Conservation (phyloP, 2,797 vertebrate genomes). For the Enteromius paludinosus region DNA sequence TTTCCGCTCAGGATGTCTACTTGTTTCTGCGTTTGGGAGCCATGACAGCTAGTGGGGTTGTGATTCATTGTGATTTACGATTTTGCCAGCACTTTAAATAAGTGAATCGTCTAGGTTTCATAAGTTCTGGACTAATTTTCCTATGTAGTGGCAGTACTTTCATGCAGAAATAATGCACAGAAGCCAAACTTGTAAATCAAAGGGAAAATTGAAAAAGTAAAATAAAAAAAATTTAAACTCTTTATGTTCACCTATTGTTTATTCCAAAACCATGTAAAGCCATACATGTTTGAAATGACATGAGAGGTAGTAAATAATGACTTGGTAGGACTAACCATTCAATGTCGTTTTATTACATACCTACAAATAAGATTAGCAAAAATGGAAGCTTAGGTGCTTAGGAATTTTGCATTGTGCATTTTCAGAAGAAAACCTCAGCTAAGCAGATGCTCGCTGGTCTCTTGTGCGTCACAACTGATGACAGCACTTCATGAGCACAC, state of each 20-base stretch:
- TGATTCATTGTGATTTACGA: conserved; percentile 46
- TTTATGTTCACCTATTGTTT: background rate
- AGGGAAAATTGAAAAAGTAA: background rate
- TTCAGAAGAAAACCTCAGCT: conserved; percentile 16
- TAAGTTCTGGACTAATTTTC: conserved; percentile 5
- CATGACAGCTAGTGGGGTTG: conserved; percentile 32
- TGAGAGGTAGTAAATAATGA: background rate
- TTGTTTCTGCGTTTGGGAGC: conserved; percentile 37
- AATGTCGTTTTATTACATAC: background rate
- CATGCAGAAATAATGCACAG: background rate
- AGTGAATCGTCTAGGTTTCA: background rate
- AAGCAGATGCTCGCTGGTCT: conserved; percentile 82
- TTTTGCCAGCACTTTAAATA: conserved; percentile 24
- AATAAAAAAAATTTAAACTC: background rate
- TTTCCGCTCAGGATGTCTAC: conserved; percentile 72
- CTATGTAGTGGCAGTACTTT: background rate
- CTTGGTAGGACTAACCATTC: background rate
- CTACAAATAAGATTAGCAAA: background rate
- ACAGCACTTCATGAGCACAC: conserved; percentile 79
- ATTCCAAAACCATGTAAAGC: background rate
- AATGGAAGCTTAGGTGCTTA: background rate
- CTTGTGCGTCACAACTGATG: conserved; percentile 80
- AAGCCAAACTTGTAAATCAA: background rate
- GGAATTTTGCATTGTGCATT: conserved; percentile 1
- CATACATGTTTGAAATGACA: background rate